phyloP scores from a whole-genome alignment of 2,888 invertebrate genomes.

The Dynastes hyllus region DNA sequence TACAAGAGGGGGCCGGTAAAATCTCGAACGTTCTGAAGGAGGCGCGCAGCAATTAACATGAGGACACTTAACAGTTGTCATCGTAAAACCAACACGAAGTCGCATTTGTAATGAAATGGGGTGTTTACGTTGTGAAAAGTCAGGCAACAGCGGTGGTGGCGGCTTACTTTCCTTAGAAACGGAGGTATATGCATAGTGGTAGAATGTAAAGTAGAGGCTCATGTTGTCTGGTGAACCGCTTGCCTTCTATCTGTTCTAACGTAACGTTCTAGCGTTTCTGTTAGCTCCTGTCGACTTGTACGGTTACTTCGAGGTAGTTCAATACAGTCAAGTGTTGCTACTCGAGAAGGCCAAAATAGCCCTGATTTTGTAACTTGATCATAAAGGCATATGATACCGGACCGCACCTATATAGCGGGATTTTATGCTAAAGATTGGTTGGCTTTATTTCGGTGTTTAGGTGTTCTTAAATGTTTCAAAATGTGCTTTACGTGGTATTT shows the following conservation, averaged over 20 bases:
- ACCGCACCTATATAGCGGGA: background rate
- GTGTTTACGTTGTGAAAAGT: slow-evolving; percentile 43
- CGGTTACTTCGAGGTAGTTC: slow-evolving; percentile 32
- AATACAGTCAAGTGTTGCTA: slow-evolving; percentile 38
- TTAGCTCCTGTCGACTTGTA: slow-evolving; percentile 9
- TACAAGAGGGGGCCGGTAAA: slow-evolving; percentile 48
- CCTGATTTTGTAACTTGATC: slow-evolving; percentile 5
- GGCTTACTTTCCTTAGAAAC: slow-evolving; percentile 1
- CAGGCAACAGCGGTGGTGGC: background rate
- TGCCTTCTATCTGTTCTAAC: background rate
- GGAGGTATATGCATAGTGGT: background rate
- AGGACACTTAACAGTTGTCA: slow-evolving; percentile 61
- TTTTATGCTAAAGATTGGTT: too few species aligned
- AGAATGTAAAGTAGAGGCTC: slow-evolving; percentile 28
- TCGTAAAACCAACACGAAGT: slow-evolving; percentile 60
- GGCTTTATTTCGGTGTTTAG: too few species aligned
- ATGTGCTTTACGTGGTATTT: too few species aligned
- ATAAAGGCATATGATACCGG: background rate
- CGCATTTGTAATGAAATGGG: slow-evolving; percentile 55
- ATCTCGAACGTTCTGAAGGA: slow-evolving; percentile 57
- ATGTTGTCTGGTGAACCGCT: background rate
- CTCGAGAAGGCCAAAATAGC: slow-evolving; percentile 39
- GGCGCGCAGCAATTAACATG: slow-evolving; percentile 61
- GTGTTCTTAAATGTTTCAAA: too few species aligned
- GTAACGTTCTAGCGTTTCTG: slow-evolving; percentile 8